phyloP scores from a whole-genome alignment of 2,113 vertebrate species.

The Grammomys dolichurus region DNA sequence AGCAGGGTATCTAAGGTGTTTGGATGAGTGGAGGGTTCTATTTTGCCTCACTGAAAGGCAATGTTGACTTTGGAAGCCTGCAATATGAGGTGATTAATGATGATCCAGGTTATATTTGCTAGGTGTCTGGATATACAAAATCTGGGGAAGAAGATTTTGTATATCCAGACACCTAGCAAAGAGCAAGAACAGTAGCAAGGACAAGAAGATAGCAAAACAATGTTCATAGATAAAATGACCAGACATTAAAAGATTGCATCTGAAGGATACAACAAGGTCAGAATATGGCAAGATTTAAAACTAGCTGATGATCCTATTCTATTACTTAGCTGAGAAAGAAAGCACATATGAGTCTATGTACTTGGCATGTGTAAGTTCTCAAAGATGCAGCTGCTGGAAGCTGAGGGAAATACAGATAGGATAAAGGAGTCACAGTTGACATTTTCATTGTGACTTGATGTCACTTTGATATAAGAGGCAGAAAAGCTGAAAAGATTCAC shows the following conservation, averaged over 20 bases:
- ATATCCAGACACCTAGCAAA: no score
- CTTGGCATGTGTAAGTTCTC: neutral
- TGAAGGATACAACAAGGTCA: neutral
- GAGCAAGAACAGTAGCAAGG: neutral
- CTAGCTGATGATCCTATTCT: neutral
- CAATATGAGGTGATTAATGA: neutral
- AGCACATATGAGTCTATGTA: neutral
- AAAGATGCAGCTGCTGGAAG: neutral
- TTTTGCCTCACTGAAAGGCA: neutral
- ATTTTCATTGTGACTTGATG: neutral
- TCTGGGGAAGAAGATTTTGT: no score
- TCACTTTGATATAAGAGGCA: neutral
- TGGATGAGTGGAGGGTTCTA: neutral
- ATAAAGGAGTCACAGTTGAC: neutral
- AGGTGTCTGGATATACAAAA: neutral
- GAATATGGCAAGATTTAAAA: neutral
- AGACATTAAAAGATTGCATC: neutral
- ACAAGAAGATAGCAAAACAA: neutral
- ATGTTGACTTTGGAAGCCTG: neutral
- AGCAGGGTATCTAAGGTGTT: neutral
- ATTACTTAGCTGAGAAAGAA: neutral
- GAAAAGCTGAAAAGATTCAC: neutral
- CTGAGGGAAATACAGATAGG: neutral
- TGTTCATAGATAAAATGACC: neutral
- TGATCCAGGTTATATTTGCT: neutral